phyloP scores from a whole-genome alignment of 2,797 vertebrate species.

The Triplophysa yarkandensis region DNA sequence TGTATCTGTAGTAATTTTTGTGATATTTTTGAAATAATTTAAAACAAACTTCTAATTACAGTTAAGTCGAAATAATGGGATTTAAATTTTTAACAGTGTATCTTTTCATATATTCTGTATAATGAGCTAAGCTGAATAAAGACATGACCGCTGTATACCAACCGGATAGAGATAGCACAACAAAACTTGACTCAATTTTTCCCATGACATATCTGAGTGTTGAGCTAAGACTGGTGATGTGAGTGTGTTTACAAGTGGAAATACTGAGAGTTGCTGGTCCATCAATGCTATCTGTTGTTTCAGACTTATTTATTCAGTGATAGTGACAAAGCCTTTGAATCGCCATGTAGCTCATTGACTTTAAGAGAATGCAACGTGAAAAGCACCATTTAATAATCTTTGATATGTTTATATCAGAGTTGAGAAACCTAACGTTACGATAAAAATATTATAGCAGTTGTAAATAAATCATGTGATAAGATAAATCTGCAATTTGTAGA shows the following conservation, averaged over 20 bases:
- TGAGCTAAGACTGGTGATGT: conserved; percentile 46
- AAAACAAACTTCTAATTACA: too few species aligned
- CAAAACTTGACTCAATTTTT: conserved; percentile 43
- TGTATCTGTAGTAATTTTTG: too few species aligned
- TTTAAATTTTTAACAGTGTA: neutral
- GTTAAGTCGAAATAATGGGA: too few species aligned
- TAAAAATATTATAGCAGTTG: conserved; percentile 19
- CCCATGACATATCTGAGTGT: conserved; percentile 28
- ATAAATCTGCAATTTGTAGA: neutral
- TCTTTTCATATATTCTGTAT: conserved; percentile 14
- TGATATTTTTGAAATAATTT: too few species aligned
- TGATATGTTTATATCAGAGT: conserved; percentile 21
- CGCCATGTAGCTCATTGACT: conserved; percentile 66
- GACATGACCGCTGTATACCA: conserved; percentile 25
- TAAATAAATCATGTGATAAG: conserved; percentile 21
- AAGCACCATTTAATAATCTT: neutral
- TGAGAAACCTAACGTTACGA: neutral
- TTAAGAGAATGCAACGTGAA: conserved; percentile 57
- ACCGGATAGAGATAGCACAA: conserved; percentile 41
- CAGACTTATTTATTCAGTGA: conserved; percentile 77
- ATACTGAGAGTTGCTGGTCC: conserved; percentile 43
- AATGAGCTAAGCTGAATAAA: conserved; percentile 16
- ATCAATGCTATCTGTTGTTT: conserved; percentile 64
- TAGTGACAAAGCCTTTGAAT: conserved; percentile 63
- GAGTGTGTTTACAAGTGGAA: conserved; percentile 56